Evolutionary conservation across 2,797 vertebrate genomes (phyloP), one percentile per base, ranked within the genome.

Genomic region (Rhincodon typus): DNA sequence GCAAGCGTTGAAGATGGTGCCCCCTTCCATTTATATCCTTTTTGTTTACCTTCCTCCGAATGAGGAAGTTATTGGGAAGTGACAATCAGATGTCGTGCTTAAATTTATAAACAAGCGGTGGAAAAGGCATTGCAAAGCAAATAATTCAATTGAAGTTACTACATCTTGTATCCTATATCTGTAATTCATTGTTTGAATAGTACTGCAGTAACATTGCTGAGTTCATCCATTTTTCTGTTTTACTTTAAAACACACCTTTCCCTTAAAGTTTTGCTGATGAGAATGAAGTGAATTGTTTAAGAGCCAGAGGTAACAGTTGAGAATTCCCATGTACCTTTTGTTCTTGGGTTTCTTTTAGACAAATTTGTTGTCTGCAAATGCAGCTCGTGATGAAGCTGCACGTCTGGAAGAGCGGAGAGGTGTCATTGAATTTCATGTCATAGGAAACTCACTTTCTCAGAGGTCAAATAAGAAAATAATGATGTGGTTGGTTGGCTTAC

Each of bases 391-490:
- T 0, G 99, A 99, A 97, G 99, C 99, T 0, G 99, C 99, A 15
- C 98, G 99, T 96, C 97, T 99, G 96, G 99, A 99, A 97, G 99
- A 99, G 97, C 97, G 99, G 2, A 97, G 99, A 0, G 99, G 99
- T 96, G 99, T 99, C 97, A 99, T 99, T 0, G 99, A 99, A 97
- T 99, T 99, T 97, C 99, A 99, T 0, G 99, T 99, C 95, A 99
- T 99, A 0, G 99, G 99, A 96, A 99, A 99, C 97, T 99, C 99
- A 0, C 98, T 99, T 70, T 99, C 98, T 0, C 99, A 99, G 97
- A 99, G 99, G 96, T 99, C 99, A 97, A 99, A 99, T 97, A 99
- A 99, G 97, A 99, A 99, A 97, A 99, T 99, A 97, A 97, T 99
- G 96, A 99, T 99, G 98, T 99, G 99, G 99, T 97, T 99, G 34